Base-by-base conservation (phyloP, 2,113 vertebrate species). In the Ophiodon elongatus region DNA sequence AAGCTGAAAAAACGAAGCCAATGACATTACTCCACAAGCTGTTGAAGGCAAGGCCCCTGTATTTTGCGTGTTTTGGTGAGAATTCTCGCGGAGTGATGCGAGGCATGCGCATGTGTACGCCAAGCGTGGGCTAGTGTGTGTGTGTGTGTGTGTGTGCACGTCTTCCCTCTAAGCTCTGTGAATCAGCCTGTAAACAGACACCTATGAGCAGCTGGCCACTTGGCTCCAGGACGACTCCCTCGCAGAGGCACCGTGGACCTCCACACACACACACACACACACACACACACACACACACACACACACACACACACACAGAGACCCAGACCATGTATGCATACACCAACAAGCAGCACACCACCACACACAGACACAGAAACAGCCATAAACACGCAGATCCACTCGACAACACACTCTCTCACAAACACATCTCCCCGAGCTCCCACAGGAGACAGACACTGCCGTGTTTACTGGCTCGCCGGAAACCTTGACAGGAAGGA, bases 401-500 rank as follows among this genome's bases (percentile, higher is more conserved):
- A 69, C 80, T 74, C 57, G 50, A 91, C 96, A 82, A 83, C 82
- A 54, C 85, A 64, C 88, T 76, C 83, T 82, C 83, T 57, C 90
- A 93, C 83, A 87, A 82, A 87, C 83, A 80, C 88, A 68, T 90
- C 87, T 90, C 77, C 85, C 80, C 71, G 0, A 23, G 78, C 77
- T 91, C 93, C 92, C 93, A 86, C 84, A 80, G 93, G 86, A 96
- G 95, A 97, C 96, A 96, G 95, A 95, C 96, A 94, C 96, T 90
- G 93, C 91, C 95, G 95, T 98, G 97, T 98, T 98, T 98, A 98
- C 97, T 94, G 94, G 92, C 96, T 96, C 94, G 85, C 96, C 94
- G 96, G 96, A 98, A 97, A 97, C 94, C 90, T 97, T 95, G 94
- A 88, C 96, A 91, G 96, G 94, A 93, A 89, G 84, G 68, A 90